These are phyloP conservation scores for Nothobranchius furzeri DNA, from an alignment of 2,113 vertebrate species.

Conservation along the genomic window DNA sequence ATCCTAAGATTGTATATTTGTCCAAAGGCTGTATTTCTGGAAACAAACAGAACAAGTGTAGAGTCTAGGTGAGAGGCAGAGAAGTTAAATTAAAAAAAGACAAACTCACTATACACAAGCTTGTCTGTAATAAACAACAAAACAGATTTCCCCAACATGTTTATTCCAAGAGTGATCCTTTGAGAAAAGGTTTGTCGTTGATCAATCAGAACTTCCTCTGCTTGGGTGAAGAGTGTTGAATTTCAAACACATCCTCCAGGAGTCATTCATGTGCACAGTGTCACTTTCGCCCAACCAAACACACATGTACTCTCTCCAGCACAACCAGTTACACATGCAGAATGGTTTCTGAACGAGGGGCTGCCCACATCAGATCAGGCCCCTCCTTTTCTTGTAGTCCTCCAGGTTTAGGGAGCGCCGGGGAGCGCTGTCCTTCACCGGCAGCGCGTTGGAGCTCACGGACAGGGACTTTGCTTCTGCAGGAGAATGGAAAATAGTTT, in stretches of 20 bases:
- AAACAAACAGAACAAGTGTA: constrained; percentile 19
- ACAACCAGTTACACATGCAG: constrained; percentile 51
- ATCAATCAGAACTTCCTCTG: constrained; percentile 72
- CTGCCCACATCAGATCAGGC: constrained; percentile 87
- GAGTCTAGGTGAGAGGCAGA: constrained; percentile 42
- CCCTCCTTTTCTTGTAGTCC: constrained; percentile 99
- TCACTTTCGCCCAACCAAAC: constrained; percentile 25
- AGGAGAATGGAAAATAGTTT: constrained; percentile 4
- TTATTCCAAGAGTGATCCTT: constrained; percentile 65
- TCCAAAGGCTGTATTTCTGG: constrained; percentile 49
- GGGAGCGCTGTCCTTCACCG: constrained; percentile 96
- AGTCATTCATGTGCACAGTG: constrained; percentile 16
- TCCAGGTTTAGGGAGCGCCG: constrained; percentile 96
- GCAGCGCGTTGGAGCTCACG: constrained; percentile 94
- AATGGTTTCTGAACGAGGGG: constrained; percentile 39
- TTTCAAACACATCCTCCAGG: constrained; percentile 42
- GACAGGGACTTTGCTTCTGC: constrained; percentile 96
- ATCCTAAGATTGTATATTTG: constrained; percentile 60
- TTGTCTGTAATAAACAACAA: constrained; percentile 58
- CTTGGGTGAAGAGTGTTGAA: constrained; percentile 67
- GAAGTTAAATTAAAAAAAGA: constrained; percentile 56
- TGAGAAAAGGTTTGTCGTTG: constrained; percentile 51
- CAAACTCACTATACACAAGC: constrained; percentile 51
- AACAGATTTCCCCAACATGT: constrained; percentile 45
- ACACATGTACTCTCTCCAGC: constrained; percentile 9